phyloP scores from a whole-genome alignment of 2,797 vertebrate genomes.

The Gymnothorax reevesii region DNA sequence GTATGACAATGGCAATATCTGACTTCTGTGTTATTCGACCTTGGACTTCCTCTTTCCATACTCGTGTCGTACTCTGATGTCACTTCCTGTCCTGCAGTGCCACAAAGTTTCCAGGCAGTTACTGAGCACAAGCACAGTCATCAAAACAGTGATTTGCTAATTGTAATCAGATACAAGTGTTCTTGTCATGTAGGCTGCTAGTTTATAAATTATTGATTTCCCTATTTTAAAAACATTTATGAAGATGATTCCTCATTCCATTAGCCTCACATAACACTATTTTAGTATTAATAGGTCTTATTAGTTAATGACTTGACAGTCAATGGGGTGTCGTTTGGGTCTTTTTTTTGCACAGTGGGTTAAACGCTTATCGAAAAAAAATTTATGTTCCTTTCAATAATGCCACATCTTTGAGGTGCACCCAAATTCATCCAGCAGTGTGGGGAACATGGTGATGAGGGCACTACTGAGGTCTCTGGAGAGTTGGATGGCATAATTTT shows the following conservation, averaged over 20 bases:
- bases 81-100: slow-evolving; percentile 11
- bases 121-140: neutral
- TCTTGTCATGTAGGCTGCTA: neutral
- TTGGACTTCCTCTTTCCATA: slow-evolving; percentile 21
- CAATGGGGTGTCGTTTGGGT: neutral
- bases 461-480: neutral
- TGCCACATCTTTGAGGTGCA: neutral
- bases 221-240: neutral
- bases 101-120: neutral
- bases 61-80: slow-evolving; percentile 17
- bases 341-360: neutral
- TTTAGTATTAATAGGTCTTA: neutral
- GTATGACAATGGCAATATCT: neutral
- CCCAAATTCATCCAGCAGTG: neutral
- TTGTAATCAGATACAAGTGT: neutral
- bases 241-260: neutral
- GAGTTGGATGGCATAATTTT: neutral
- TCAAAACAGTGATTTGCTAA: neutral
- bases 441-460: neutral
- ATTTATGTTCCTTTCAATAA: neutral
- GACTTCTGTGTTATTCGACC: neutral
- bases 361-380: neutral
- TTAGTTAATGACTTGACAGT: neutral
- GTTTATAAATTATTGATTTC: neutral
- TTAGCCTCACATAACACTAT: neutral